A percentile compares a stretch with the other conserved stretches of the same genome.
Evolutionary conservation across 2,888 invertebrate species (phyloP).

Genomic region (Plebejus melissa): DNA sequence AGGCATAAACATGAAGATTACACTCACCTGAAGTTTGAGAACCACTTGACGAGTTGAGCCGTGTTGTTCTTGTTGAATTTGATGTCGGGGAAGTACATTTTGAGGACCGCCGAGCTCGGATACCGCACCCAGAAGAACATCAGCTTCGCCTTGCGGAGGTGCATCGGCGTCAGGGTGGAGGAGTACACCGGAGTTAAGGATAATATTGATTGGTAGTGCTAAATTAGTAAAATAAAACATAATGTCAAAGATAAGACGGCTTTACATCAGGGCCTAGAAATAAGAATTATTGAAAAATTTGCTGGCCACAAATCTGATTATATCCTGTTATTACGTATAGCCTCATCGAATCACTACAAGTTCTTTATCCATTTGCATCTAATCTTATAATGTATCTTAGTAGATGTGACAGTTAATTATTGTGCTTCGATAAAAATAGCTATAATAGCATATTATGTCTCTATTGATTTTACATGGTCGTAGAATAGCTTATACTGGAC

Average conservation of each 20-base stretch:
- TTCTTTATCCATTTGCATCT: conserved; percentile 74
- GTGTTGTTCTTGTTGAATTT: conserved; percentile 99
- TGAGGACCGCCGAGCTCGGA: conserved; percentile 98
- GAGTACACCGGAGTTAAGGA: conserved; percentile 94
- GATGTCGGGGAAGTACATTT: conserved; percentile 99
- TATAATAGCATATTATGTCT: background rate
- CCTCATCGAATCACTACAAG: conserved; percentile 71
- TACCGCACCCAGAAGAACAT: conserved; percentile 99
- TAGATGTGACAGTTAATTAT: conserved; percentile 40
- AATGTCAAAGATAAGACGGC: background rate
- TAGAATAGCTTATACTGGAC: background rate
- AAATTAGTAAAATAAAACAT: background rate
- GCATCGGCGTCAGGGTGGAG: conserved; percentile 99
- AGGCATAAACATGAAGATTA: conserved; percentile 28
- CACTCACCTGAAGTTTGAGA: conserved; percentile 99
- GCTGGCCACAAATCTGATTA: conserved; percentile 56
- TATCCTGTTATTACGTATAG: conserved; percentile 51
- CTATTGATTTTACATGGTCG: background rate
- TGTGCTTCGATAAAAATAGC: background rate
- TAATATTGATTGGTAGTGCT: conserved; percentile 38
- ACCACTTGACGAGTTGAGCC: conserved; percentile 99
- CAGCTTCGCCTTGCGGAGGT: conserved; percentile 99
- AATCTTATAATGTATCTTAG: conserved; percentile 76
- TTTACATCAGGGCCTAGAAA: conserved; percentile 32
- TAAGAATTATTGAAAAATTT: conserved; percentile 37